Evolutionary conservation across 2,888 invertebrate species (phyloP).

Genomic region (Periphyllus acericola): DNA sequence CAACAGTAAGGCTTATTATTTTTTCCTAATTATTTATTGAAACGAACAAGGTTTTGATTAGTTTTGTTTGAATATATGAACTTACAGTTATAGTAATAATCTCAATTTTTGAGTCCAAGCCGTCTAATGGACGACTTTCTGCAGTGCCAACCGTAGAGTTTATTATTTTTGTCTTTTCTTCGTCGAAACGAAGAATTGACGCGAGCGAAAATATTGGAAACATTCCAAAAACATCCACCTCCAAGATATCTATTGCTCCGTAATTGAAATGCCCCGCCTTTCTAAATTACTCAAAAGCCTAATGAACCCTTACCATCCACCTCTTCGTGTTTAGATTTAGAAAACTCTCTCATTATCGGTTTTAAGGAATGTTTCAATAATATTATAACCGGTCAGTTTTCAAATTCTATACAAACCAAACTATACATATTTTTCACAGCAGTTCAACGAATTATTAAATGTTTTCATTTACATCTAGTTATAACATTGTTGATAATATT

Average conservation of each 20-base stretch:
- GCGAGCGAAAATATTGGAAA: slow-evolving; percentile 37
- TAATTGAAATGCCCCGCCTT: neutral
- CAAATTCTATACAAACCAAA: neutral
- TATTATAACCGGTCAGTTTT: neutral
- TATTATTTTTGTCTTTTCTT: slow-evolving; percentile 37
- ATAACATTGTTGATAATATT: neutral
- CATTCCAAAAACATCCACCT: slow-evolving; percentile 18
- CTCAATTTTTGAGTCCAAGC: neutral
- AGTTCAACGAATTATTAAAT: neutral
- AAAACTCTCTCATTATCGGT: neutral
- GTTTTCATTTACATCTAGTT: neutral
- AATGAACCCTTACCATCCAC: neutral
- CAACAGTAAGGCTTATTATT: no score
- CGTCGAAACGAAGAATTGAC: slow-evolving; percentile 16
- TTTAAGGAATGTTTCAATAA: neutral
- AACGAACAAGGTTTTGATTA: no score
- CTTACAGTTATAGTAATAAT: no score
- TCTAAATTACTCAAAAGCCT: neutral
- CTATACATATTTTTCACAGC: neutral
- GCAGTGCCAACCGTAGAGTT: neutral
- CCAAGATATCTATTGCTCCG: neutral
- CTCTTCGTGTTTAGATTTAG: neutral
- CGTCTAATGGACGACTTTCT: neutral
- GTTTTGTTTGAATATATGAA: neutral
- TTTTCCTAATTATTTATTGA: no score